Base-by-base conservation (phyloP, 2,113 vertebrate genomes). In the Dasyprocta punctata region DNA sequence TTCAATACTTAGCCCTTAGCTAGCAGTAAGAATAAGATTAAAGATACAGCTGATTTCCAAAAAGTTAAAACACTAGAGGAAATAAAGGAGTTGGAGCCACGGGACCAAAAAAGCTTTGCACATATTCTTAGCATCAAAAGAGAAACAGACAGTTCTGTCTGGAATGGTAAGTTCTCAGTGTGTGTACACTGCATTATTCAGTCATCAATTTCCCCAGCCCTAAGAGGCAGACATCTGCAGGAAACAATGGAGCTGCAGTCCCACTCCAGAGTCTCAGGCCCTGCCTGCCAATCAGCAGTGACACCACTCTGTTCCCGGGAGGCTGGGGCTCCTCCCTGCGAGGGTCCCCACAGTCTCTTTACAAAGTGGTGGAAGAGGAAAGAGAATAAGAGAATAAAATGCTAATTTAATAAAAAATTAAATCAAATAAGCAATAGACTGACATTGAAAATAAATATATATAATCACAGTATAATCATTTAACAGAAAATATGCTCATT, bases 151-250 rank as follows among this genome's bases (percentile, higher is more conserved):
- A 3, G 44, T 47, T 84, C 78, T 56, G 60, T 63, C 80, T 94
- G 87, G 87, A 96, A 58, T 44, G 3, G 5, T 63, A 71, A 89
- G 52, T 89, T 85, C 86, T 92, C 49, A 36, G 47, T 17, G 61
- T 92, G 67, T 73, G 90, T 16, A 49, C 75, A 83, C 69, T 28
- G 58, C 80, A 41, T 94, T 92, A 95, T 88, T 95, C 96, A 73
- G 89, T 65, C 87, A 91, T 86, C 93, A 77, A 28, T 67, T 81
- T 96, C 60, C 87, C 81, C 63, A 19, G 88, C 63, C 47, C 75
- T 5, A 78, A 98, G 87, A 89, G 95, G 95, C 95, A 83, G 89
- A 75, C 61, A 10, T 92, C 82, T 90, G 81, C 81, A 92, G 93
- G 65, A 52, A 95, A 97, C 95, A 96, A 96, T 69, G 78, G 88